phyloP scores from a whole-genome alignment of 1,140 invertebrate genomes.

The Pseudomyrmex concolor region DNA sequence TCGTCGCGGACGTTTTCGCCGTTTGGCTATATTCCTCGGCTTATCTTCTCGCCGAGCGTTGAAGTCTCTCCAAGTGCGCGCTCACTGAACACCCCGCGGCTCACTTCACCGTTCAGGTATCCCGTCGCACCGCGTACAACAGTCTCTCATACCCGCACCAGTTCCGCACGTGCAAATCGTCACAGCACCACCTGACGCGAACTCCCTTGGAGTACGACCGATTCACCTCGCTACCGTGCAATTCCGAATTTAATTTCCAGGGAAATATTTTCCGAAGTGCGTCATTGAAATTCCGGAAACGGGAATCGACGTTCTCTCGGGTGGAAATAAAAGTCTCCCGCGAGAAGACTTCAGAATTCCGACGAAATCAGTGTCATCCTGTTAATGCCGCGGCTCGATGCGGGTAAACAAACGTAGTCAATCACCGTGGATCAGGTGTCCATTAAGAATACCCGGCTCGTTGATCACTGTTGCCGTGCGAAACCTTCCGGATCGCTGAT shows the following conservation, averaged over 20 bases:
- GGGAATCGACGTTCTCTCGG: background rate
- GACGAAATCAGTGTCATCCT: constrained; percentile 6
- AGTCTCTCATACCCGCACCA: constrained; percentile 68
- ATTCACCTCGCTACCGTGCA: background rate
- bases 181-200: constrained; percentile 52
- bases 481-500: constrained; percentile 76
- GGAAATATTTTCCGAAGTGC: background rate
- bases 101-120: constrained; percentile 70
- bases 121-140: constrained; percentile 67
- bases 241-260: background rate
- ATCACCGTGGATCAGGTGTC: constrained; percentile 72
- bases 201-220: background rate
- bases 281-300: background rate
- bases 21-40: constrained; percentile 69
- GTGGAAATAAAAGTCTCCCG: background rate
- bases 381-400: constrained; percentile 50
- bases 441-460: constrained; percentile 72
- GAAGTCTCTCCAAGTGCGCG: constrained; percentile 74
- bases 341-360: background rate
- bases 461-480: constrained; percentile 73
- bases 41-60: constrained; percentile 72
- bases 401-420: constrained; percentile 62
- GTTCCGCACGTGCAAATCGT: constrained; percentile 40
- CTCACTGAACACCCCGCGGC: constrained; percentile 76
- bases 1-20: constrained; percentile 59